A percentile compares a stretch with the other conserved stretches of the same genome.
Conservation (phyloP, 2,113 vertebrate species). For the Tor tambroides region DNA sequence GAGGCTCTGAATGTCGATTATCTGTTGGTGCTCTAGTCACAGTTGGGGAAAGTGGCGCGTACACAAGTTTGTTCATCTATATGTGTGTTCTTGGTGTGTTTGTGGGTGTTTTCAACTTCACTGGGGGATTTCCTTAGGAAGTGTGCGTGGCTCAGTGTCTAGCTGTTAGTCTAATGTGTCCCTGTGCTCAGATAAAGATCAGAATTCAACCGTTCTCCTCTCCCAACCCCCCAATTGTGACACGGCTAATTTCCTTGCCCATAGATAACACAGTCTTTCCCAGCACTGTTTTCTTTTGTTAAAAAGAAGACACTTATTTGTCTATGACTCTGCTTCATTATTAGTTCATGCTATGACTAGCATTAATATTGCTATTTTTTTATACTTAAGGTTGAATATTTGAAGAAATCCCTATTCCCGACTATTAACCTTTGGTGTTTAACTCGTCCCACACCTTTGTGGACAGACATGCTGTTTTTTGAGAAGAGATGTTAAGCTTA, state of each 20-base stretch:
- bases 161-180: slow-evolving; percentile 26
- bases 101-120: background rate
- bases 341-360: background rate
- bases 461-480: too few relatives aligned
- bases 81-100: slow-evolving; percentile 41
- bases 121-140: slow-evolving; percentile 32
- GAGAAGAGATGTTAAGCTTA: background rate
- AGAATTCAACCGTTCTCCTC: slow-evolving; percentile 16
- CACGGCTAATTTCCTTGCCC: slow-evolving; percentile 11
- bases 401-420: background rate
- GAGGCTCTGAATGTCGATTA: slow-evolving; percentile 6
- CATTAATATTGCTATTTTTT: background rate
- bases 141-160: background rate
- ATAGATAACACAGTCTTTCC: slow-evolving; percentile 10
- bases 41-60: slow-evolving; percentile 30
- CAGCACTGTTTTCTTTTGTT: background rate
- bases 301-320: background rate
- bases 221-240: slow-evolving; percentile 18
- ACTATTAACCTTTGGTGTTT: too few relatives aligned
- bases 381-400: background rate
- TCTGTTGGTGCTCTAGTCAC: slow-evolving; percentile 25
- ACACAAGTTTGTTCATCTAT: slow-evolving; percentile 21
- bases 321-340: background rate
- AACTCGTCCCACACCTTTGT: background rate
- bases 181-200: slow-evolving; percentile 29